Evolutionary conservation across 1,140 invertebrate species (phyloP).

Genomic region (Antheraea pernyi): DNA sequence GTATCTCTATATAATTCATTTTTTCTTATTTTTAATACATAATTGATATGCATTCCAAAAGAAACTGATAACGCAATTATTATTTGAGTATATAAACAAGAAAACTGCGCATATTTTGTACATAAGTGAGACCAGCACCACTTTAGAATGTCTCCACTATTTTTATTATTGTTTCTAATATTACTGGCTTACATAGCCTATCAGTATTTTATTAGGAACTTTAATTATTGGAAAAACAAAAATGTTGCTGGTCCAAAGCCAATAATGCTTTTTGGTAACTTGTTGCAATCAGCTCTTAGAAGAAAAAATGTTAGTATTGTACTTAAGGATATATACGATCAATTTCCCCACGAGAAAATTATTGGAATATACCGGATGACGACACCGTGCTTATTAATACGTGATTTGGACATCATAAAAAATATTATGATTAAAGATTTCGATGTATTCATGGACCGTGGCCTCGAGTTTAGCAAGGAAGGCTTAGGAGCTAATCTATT

Average conservation of each 20-base stretch:
- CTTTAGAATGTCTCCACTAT: no score
- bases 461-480: conserved; percentile 70
- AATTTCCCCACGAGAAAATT: conserved; percentile 45
- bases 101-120: no score
- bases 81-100: no score
- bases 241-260: conserved; percentile 32
- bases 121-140: no score
- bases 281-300: conserved; percentile 29
- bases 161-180: no score
- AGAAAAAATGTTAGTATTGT: conserved; percentile 26
- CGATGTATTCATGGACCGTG: conserved; percentile 61
- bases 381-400: conserved; percentile 73
- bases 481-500: conserved; percentile 74
- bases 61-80: no score
- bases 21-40: no score
- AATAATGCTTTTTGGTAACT: conserved; percentile 33
- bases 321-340: conserved; percentile 36
- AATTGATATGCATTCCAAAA: no score
- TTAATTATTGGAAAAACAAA: conserved; percentile 36
- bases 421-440: conserved; percentile 78
- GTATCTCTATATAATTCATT: no score
- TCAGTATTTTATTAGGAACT: conserved; percentile 32
- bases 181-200: conserved; percentile 6
- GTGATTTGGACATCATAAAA: conserved; percentile 82
- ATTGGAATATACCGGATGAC: conserved; percentile 55